A percentile compares a stretch with the other conserved stretches of the same genome.
Evolutionary conservation across 2,797 vertebrate genomes (phyloP).

Genomic region (Danio albolineatus): DNA sequence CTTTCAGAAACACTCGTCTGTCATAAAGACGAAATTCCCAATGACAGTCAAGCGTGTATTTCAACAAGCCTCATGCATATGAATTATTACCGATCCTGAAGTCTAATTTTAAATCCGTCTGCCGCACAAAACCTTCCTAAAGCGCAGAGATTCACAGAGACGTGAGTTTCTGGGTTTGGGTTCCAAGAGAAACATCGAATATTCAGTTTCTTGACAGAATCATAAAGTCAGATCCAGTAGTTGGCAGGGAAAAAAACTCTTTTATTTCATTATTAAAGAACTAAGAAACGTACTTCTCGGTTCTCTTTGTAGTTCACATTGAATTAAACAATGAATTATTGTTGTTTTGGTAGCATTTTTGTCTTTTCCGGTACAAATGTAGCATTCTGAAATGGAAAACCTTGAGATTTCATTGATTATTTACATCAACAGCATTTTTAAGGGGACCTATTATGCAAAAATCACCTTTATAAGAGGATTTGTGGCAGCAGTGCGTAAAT

Average conservation of each 20-base stretch:
- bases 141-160: conserved; percentile 13
- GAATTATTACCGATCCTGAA: conserved; percentile 48
- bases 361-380: too few species aligned
- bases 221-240: background rate
- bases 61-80: conserved; percentile 38
- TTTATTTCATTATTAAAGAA: background rate
- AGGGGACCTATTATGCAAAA: too few species aligned
- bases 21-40: conserved; percentile 32
- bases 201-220: background rate
- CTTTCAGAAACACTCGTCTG: conserved; percentile 5
- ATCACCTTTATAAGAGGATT: too few species aligned
- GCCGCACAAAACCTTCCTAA: conserved; percentile 7
- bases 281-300: background rate
- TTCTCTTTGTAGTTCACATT: background rate
- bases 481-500: too few species aligned
- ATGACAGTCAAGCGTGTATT: conserved; percentile 19
- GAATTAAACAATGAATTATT: too few species aligned
- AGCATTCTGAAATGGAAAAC: too few species aligned
- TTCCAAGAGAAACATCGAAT: conserved; percentile 1
- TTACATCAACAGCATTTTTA: too few species aligned
- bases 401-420: too few species aligned
- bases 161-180: background rate
- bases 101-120: conserved; percentile 47
- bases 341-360: too few species aligned
- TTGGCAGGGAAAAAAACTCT: background rate